phyloP scores from a whole-genome alignment of 1,140 invertebrate genomes.

The Hypothenemus hampei region DNA sequence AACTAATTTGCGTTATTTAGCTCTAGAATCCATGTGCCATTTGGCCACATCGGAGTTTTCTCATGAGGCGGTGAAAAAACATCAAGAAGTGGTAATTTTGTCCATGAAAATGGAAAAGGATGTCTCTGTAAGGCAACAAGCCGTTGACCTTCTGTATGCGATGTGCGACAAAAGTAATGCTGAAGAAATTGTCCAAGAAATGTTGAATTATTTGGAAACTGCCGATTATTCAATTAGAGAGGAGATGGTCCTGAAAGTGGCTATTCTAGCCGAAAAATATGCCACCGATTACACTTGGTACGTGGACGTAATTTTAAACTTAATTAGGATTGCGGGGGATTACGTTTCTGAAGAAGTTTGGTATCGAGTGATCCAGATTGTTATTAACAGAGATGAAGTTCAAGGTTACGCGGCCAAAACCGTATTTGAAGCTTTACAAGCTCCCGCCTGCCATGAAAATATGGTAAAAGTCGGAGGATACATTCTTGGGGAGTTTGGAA shows the following conservation, averaged over 20 bases:
- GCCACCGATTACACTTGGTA: constrained; percentile 99
- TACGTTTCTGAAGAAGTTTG: constrained; percentile 98
- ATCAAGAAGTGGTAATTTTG: constrained; percentile 98
- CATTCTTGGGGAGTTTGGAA: constrained; percentile 99
- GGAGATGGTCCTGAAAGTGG: constrained; percentile 99
- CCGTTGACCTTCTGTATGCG: constrained; percentile 98
- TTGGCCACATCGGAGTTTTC: constrained; percentile 99
- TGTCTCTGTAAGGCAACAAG: constrained; percentile 96
- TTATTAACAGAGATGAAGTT: constrained; percentile 98
- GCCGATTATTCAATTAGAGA: constrained; percentile 99
- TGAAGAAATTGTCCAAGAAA: constrained; percentile 99
- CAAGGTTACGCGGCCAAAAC: constrained; percentile 99
- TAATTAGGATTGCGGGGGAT: constrained; percentile 99
- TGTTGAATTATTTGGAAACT: constrained; percentile 98
- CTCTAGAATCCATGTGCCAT: constrained; percentile 98
- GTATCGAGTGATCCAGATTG: constrained; percentile 99
- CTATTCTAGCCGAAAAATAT: constrained; percentile 99
- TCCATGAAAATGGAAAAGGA: constrained; percentile 99
- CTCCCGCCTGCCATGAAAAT: constrained; percentile 99
- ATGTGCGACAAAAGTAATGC: constrained; percentile 99
- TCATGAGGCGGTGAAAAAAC: constrained; percentile 99
- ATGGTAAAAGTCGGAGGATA: constrained; percentile 99
- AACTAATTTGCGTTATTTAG: constrained; percentile 96
- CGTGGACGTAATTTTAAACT: constrained; percentile 98
- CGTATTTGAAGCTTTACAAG: constrained; percentile 97